Evolutionary conservation across 2,888 invertebrate species (phyloP).

Genomic region (Macrosoma leucophasiata): DNA sequence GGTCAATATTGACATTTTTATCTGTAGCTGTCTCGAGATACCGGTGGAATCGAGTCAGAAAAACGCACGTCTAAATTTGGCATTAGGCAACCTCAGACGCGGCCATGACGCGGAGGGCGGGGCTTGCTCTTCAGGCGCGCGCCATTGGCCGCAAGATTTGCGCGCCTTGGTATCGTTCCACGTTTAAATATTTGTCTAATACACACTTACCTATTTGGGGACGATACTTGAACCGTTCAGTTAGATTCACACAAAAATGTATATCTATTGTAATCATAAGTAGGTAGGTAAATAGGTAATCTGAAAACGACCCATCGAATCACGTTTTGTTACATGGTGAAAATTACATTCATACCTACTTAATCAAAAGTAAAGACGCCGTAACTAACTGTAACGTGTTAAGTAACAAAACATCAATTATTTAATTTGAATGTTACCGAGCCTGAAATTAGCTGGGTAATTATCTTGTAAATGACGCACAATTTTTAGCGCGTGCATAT

Average conservation of each 20-base stretch:
- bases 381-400: too few species aligned
- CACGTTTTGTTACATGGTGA: too few species aligned
- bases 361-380: too few species aligned
- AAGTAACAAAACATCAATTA: too few species aligned
- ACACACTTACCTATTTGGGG: too few species aligned
- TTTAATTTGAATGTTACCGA: conserved; percentile 18
- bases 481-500: conserved; percentile 32
- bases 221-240: too few species aligned
- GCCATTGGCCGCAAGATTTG: conserved; percentile 59
- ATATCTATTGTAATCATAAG: too few species aligned
- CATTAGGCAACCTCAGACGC: conserved; percentile 54
- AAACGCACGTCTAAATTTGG: conserved; percentile 61
- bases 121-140: conserved; percentile 42
- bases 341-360: too few species aligned
- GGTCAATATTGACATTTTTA: too few species aligned
- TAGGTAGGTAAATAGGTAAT: too few species aligned
- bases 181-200: conserved; percentile 41
- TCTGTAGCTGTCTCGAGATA: too few species aligned
- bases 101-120: conserved; percentile 67
- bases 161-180: conserved; percentile 42
- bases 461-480: conserved; percentile 27
- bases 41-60: conserved; percentile 39
- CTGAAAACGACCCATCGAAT: too few species aligned
- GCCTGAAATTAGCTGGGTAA: conserved; percentile 5
- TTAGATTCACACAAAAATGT: conserved; percentile 31